These are phyloP conservation scores for Monoplex corrugatus DNA, from an alignment of 2,888 invertebrate genomes.

Conservation along the genomic window DNA sequence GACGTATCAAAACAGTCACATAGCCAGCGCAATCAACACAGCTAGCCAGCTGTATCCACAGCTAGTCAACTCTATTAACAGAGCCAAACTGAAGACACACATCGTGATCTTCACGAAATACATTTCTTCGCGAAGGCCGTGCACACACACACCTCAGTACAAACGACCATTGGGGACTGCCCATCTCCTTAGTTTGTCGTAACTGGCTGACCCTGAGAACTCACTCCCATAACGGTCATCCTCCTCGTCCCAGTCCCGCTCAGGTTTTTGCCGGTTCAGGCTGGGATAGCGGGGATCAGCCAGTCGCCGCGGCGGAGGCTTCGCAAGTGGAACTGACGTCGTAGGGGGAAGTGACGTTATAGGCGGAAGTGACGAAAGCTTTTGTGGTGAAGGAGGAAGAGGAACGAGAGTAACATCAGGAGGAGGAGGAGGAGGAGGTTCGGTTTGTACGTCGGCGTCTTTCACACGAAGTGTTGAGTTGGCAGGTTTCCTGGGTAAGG, in stretches of 20 bases:
- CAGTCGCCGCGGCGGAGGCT: not conserved
- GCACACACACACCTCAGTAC: not conserved
- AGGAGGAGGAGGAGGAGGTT: not conserved
- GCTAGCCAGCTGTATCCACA: no score
- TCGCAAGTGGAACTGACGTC: not conserved
- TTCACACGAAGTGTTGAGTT: not conserved
- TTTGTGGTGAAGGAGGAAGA: not conserved
- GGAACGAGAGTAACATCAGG: not conserved
- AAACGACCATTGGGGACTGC: constrained; percentile 18
- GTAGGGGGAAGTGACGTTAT: not conserved
- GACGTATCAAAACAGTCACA: no score
- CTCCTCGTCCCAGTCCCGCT: not conserved
- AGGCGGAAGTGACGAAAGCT: not conserved
- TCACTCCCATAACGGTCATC: not conserved
- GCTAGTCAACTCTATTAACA: no score
- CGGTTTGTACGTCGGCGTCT: constrained; percentile 41
- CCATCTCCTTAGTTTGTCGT: constrained; percentile 38
- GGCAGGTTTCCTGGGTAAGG: not conserved
- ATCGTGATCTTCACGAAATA: no score
- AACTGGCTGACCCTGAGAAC: not conserved
- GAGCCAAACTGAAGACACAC: no score
- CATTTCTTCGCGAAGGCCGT: no score
- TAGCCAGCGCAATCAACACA: no score
- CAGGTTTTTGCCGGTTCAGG: not conserved
- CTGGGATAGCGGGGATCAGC: constrained; percentile 14